These are phyloP conservation scores for Xenops minutus DNA, from an alignment of 2,797 vertebrate genomes.

Conservation along the genomic window DNA sequence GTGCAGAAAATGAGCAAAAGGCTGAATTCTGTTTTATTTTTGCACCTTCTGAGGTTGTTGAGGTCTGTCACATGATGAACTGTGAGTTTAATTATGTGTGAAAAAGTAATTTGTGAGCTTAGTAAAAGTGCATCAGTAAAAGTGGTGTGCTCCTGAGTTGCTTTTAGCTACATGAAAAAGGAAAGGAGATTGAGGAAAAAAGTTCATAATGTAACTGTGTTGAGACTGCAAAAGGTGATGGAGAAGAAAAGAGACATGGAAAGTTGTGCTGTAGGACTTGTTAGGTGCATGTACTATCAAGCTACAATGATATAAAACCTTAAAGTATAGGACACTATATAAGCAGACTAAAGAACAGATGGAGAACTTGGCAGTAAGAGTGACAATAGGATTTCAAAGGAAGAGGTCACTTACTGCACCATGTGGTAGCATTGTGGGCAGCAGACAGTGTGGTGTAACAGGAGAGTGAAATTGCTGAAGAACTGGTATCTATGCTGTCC, in stretches of 20 bases:
- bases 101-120: neutral
- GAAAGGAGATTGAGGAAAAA: neutral
- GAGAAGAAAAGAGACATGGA: neutral
- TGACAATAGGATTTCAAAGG: neutral
- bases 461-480: neutral
- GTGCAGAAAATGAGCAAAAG: neutral
- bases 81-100: neutral
- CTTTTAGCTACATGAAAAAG: neutral
- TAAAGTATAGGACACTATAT: neutral
- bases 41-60: neutral
- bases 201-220: neutral
- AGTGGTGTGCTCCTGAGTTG: neutral
- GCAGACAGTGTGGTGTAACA: neutral
- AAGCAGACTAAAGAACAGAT: neutral
- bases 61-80: neutral
- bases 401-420: neutral
- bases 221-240: neutral
- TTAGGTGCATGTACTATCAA: neutral
- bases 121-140: neutral
- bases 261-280: neutral
- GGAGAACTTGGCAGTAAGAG: neutral
- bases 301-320: neutral
- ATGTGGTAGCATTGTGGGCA: neutral
- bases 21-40: neutral
- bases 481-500: neutral